Conservation (phyloP, 2,113 vertebrate genomes). For the Limnothrissa miodon region DNA sequence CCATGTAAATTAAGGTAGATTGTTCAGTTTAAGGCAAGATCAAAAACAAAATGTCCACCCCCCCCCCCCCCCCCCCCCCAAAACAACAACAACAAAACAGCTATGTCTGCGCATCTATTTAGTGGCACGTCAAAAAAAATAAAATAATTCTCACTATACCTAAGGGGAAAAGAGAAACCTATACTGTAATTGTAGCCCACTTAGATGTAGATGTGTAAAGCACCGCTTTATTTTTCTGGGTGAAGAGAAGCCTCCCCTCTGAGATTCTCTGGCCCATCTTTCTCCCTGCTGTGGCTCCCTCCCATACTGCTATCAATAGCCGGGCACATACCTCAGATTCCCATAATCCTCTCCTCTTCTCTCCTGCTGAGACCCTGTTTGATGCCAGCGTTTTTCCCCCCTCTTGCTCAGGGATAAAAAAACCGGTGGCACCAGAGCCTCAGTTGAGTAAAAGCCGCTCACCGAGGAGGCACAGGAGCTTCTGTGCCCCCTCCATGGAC, state of each 20-base stretch:
- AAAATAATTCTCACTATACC: neutral
- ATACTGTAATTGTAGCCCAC: too few relatives aligned
- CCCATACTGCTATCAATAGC: slow-evolving; percentile 50
- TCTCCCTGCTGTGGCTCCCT: slow-evolving; percentile 13
- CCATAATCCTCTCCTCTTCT: slow-evolving; percentile 61
- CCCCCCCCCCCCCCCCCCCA: too few relatives aligned
- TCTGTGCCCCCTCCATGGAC: neutral
- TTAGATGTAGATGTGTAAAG: neutral
- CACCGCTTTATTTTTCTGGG: neutral
- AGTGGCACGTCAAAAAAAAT: neutral
- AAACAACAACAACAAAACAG: neutral
- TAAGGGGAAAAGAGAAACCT: neutral
- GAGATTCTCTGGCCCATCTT: neutral
- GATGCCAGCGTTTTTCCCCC: slow-evolving; percentile 57
- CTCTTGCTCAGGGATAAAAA: slow-evolving; percentile 57
- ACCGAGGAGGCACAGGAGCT: slow-evolving; percentile 40
- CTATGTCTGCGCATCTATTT: neutral
- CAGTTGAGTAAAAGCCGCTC: slow-evolving; percentile 48
- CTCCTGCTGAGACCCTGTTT: slow-evolving; percentile 45
- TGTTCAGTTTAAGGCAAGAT: neutral
- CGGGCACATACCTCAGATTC: slow-evolving; percentile 53
- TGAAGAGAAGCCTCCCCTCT: neutral
- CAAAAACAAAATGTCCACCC: neutral
- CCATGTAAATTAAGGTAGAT: neutral
- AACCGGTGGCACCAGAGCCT: slow-evolving; percentile 46